Conservation (phyloP, 2,888 invertebrate genomes). For the Diadromus collaris region DNA sequence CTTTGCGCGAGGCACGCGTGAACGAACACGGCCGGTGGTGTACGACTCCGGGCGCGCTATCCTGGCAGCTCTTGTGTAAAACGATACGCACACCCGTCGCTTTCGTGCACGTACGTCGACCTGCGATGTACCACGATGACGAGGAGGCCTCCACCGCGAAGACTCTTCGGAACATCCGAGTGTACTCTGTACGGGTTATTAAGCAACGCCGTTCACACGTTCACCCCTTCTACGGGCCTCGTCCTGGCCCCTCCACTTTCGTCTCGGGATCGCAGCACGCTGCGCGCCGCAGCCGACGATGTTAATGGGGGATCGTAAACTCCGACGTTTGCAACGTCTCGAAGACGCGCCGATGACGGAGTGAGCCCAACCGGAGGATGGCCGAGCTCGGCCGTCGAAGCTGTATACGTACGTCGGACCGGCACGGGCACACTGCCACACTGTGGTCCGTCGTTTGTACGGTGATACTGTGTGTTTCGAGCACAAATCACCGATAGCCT, state of each 20-base stretch:
- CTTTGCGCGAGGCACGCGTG: constrained; percentile 49
- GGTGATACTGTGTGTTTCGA: constrained; percentile 43
- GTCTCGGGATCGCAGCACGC: constrained; percentile 8
- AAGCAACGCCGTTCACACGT: constrained; percentile 75
- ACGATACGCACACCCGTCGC: constrained; percentile 16
- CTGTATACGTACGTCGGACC: background rate
- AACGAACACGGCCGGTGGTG: constrained; percentile 36
- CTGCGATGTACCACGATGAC: constrained; percentile 22
- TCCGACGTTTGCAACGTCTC: constrained; percentile 38
- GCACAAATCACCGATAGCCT: constrained; percentile 65
- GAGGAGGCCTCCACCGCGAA: constrained; percentile 23
- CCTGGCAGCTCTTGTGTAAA: constrained; percentile 20
- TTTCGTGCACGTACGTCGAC: background rate
- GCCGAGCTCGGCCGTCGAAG: too few relatives aligned
- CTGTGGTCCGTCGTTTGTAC: background rate
- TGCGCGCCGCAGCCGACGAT: constrained; percentile 15
- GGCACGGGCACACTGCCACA: background rate
- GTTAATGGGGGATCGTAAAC: constrained; percentile 49
- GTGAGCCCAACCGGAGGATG: background rate
- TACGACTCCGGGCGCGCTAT: constrained; percentile 12
- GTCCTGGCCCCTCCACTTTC: constrained; percentile 27
- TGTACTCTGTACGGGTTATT: constrained; percentile 71
- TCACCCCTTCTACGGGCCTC: constrained; percentile 47
- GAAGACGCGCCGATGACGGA: constrained; percentile 27
- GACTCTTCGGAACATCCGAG: constrained; percentile 41